Evolutionary conservation across 2,797 vertebrate genomes (phyloP), one percentile per base, ranked within the genome.

Genomic region (Muscicapa comitata): DNA sequence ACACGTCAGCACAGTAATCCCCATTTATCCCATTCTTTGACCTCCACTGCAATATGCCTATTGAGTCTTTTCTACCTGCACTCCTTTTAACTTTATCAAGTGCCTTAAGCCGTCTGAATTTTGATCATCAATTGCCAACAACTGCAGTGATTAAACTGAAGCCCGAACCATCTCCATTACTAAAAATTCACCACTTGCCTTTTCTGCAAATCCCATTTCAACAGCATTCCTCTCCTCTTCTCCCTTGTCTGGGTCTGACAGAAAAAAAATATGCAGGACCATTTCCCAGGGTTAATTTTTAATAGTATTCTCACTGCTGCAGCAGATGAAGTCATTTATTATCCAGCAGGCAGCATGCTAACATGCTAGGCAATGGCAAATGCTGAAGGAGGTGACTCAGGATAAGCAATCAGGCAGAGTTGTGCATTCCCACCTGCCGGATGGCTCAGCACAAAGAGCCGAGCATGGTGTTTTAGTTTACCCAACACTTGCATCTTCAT

Each of bases 241-340:
- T 61, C 59, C 71, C 40, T 79, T 71, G 33, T 59, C 81, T 87
- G 59, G 9, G 25, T 87, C 68, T 47, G 72, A 61, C 33, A 5
- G n/a, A 90, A 82, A 89, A 85, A 85, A 71, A 77, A 59, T 37
- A 85, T 14, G 61, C 68, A 68, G 72, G 81, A 77, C 43, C 54
- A 45, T 89, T 93, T 94, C 82, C 89, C 89, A 81, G 87, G 76
- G 94, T 96, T 96, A 96, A 94, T 94, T 95, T 96, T 94, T 93
- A 91, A 93, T 78, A 37, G 53, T 53, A 78, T 70, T 79, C 91
- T 93, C 91, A 75, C 18, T 85, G 68, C 84, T 6, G 65, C 87
- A 88, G 94, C 5, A 14, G 90, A 83, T 88, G 70, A 95, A 95
- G 87, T 93, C 7, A 88, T 91, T 94, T 83, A 88, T 93, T 94